Conservation (phyloP, 2,797 vertebrate species). For the Enteromius fasciolatus region DNA sequence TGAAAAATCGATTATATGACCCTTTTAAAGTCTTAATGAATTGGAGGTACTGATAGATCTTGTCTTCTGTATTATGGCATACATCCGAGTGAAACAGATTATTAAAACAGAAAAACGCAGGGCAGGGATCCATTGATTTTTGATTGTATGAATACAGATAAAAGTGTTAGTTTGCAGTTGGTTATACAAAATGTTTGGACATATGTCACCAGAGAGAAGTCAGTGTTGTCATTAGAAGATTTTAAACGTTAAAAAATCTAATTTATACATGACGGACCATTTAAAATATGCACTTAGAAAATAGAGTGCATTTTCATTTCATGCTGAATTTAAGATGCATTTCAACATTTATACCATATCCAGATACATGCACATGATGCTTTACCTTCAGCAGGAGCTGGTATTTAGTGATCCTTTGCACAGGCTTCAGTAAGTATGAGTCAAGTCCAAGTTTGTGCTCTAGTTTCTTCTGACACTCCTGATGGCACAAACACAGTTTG, state of each 20-base stretch:
- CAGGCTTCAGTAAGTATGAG: slow-evolving; percentile 95
- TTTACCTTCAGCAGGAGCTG: slow-evolving; percentile 94
- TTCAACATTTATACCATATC: neutral
- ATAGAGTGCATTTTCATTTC: neutral
- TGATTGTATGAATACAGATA: neutral
- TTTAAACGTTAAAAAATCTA: neutral
- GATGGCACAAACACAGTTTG: slow-evolving; percentile 34
- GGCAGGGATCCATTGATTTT: neutral
- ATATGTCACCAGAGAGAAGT: neutral
- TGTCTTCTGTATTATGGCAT: neutral
- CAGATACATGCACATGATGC: neutral
- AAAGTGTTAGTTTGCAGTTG: neutral
- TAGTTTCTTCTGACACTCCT: slow-evolving; percentile 97
- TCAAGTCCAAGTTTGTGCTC: slow-evolving; percentile 98
- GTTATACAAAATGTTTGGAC: neutral
- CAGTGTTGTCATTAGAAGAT: neutral
- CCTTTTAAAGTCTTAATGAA: neutral
- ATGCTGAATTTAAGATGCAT: neutral
- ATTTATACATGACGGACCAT: neutral
- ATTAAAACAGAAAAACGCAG: neutral
- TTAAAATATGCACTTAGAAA: neutral
- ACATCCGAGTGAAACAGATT: neutral
- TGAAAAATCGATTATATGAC: neutral
- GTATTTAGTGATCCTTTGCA: slow-evolving; percentile 98
- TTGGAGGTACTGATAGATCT: neutral